These are phyloP conservation scores for Dasypolia templi DNA, from an alignment of 2,888 invertebrate genomes.

Conservation along the genomic window DNA sequence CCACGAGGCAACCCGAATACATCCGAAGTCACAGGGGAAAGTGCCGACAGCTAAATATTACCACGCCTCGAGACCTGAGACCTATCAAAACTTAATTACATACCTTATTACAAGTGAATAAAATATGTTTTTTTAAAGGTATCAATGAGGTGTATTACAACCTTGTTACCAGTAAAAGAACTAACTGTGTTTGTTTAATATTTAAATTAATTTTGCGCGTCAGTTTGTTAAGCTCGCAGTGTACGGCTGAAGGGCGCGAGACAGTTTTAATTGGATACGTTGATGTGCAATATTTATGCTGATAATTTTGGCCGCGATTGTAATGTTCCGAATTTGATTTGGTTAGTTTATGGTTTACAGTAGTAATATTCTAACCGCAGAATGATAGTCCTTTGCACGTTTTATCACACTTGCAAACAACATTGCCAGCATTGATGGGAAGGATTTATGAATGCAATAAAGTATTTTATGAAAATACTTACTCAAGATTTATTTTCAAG, in stretches of 20 bases:
- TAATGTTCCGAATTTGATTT: constrained; percentile 36
- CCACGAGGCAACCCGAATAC: constrained; percentile 65
- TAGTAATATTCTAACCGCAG: constrained; percentile 25
- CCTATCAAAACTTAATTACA: constrained; percentile 82
- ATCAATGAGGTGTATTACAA: constrained; percentile 76
- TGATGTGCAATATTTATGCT: constrained; percentile 59
- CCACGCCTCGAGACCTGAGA: constrained; percentile 73
- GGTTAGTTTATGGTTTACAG: constrained; percentile 30
- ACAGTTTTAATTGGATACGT: constrained; percentile 72
- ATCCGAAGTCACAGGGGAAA: constrained; percentile 70
- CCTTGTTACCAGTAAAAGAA: constrained; percentile 71
- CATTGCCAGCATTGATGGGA: neutral
- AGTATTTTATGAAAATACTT: neutral
- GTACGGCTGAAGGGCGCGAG: constrained; percentile 66
- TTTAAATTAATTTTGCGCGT: constrained; percentile 74
- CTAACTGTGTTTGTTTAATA: constrained; percentile 75
- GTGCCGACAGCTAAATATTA: constrained; percentile 81
- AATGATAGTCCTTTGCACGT: constrained; percentile 9
- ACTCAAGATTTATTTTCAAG: neutral
- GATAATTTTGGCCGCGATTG: constrained; percentile 43
- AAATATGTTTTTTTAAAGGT: constrained; percentile 71
- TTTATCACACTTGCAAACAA: neutral
- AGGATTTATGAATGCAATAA: neutral
- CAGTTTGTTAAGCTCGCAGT: constrained; percentile 63
- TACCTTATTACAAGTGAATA: constrained; percentile 71